Conservation (phyloP, 2,888 invertebrate species). For the Tenthredo notha region DNA sequence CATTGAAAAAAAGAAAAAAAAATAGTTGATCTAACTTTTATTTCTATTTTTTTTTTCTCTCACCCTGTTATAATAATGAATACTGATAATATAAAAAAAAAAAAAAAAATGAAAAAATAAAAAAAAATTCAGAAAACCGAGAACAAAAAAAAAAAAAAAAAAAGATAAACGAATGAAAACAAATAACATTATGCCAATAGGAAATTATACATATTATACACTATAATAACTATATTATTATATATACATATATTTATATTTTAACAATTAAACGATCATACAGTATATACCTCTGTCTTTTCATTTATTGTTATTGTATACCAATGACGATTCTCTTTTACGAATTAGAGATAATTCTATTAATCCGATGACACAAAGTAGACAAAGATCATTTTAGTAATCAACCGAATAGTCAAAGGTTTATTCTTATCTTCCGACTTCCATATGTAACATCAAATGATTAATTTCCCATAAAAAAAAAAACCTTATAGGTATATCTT, state of each 20-base stretch:
- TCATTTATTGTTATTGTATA: background rate
- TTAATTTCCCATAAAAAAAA: background rate
- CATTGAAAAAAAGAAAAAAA: background rate
- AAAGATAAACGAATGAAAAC: conserved; percentile 55
- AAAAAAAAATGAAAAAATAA: conserved; percentile 55
- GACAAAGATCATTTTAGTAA: background rate
- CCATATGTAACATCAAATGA: background rate
- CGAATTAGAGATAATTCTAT: background rate
- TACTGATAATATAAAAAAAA: conserved; percentile 49
- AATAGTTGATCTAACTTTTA: background rate
- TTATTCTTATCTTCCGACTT: background rate
- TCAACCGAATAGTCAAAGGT: background rate
- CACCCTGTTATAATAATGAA: conserved; percentile 52
- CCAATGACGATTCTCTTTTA: background rate
- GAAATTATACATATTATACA: conserved; percentile 68
- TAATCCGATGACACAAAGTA: background rate
- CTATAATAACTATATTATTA: conserved; percentile 65
- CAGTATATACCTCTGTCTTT: conserved; percentile 59
- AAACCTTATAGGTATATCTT: background rate
- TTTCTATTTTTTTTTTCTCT: conserved; percentile 45
- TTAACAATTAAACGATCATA: conserved; percentile 75
- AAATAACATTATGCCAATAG: conserved; percentile 66
- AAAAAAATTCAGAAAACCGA: conserved; percentile 44
- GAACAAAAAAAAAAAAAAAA: conserved; percentile 10
- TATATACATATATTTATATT: conserved; percentile 74